Conservation (phyloP, 2,888 invertebrate species). For the Noctua fimbriata region DNA sequence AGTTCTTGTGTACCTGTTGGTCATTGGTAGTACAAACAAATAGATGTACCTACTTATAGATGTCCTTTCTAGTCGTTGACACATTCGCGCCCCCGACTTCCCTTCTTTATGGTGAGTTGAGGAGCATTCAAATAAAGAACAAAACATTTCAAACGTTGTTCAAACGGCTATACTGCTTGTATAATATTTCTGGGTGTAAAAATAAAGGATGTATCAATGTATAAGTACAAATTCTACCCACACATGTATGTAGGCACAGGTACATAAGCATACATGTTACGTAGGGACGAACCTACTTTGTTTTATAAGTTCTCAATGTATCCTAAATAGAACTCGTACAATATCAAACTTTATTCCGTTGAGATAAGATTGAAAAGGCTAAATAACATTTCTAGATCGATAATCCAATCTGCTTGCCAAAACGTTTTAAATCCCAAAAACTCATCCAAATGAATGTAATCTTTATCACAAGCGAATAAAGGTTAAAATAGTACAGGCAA, state of each 20-base stretch:
- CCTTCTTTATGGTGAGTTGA: background rate
- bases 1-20: background rate
- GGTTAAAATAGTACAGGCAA: conserved; percentile 15
- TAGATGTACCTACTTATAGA: background rate
- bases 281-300: conserved; percentile 21
- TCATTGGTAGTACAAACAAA: conserved; percentile 3
- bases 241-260: conserved; percentile 4
- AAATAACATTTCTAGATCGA: conserved; percentile 30
- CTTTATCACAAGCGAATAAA: background rate
- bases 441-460: conserved; percentile 19
- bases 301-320: conserved; percentile 28
- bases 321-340: conserved; percentile 3
- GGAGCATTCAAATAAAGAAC: conserved; percentile 6
- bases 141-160: background rate
- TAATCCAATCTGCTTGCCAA: conserved; percentile 33
- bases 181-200: conserved; percentile 3
- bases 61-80: background rate
- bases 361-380: conserved; percentile 16
- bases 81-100: background rate
- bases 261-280: conserved; percentile 16
- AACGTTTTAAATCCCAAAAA: conserved; percentile 23
- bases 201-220: conserved; percentile 23
- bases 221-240: conserved; percentile 5
- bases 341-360: conserved; percentile 1
- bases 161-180: no score